Conservation (phyloP, 2,797 vertebrate genomes). For the Peromyscus attwateri region DNA sequence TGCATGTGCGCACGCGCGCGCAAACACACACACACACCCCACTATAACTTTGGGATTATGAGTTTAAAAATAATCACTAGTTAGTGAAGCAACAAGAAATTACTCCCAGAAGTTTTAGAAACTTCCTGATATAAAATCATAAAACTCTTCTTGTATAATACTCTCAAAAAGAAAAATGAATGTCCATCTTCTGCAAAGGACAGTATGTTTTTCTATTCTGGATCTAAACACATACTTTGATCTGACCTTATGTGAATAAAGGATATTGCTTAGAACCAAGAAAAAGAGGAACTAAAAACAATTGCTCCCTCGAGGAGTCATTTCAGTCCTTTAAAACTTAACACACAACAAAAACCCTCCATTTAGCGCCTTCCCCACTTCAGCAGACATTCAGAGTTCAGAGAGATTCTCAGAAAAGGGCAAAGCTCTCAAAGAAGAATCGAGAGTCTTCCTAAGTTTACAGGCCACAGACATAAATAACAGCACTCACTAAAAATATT, state of each 20-base stretch:
- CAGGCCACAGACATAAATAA: constrained; percentile 59
- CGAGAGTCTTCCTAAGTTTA: constrained; percentile 63
- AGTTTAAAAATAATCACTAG: neutral
- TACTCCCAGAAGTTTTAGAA: constrained; percentile 7
- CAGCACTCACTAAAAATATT: constrained; percentile 62
- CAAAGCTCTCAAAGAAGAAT: constrained; percentile 53
- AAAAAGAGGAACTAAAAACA: constrained; percentile 28
- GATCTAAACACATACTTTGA: neutral
- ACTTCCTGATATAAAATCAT: neutral
- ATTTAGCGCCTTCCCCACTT: constrained; percentile 43
- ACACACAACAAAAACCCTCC: constrained; percentile 67
- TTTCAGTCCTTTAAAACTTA: constrained; percentile 74
- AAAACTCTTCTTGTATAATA: neutral
- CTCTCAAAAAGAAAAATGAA: constrained; percentile 38
- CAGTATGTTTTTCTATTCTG: neutral
- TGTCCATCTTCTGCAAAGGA: neutral
- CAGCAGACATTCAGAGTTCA: constrained; percentile 61
- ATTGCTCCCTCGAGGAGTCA: constrained; percentile 26
- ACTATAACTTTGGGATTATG: neutral
- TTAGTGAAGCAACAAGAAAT: neutral
- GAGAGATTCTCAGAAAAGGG: constrained; percentile 66
- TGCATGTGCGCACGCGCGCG: neutral
- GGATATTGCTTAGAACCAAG: constrained; percentile 46
- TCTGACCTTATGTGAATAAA: constrained; percentile 11
- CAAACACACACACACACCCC: neutral